Evolutionary conservation across 2,888 invertebrate species (phyloP).

Genomic region (Aphrophora alni): DNA sequence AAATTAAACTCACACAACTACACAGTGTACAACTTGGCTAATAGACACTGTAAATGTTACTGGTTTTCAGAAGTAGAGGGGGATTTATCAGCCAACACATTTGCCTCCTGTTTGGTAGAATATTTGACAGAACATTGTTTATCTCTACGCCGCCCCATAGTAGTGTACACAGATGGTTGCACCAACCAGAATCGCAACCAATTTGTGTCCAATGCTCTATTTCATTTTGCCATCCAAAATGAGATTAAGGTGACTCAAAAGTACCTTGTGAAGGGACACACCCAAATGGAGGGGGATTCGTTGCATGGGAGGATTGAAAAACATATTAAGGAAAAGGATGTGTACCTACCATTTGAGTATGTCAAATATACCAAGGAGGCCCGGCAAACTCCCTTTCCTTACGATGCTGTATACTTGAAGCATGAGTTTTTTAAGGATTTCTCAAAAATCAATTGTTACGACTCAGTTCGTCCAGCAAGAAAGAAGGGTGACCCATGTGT

Average conservation of each 20-base stretch:
- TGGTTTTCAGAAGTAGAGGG: conserved; percentile 28
- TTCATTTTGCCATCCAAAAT: conserved; percentile 45
- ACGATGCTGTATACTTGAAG: conserved; percentile 33
- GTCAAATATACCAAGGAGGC: conserved; percentile 33
- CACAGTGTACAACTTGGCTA: conserved; percentile 32
- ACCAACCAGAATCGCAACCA: conserved; percentile 52
- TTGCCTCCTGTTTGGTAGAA: conserved; percentile 23
- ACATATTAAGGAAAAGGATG: conserved; percentile 27
- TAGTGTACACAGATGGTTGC: conserved; percentile 52
- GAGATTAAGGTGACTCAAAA: conserved; percentile 51
- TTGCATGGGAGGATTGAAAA: conserved; percentile 51
- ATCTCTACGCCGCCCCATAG: conserved; percentile 19
- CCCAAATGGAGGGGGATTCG: conserved; percentile 52
- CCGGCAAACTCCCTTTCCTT: conserved; percentile 38
- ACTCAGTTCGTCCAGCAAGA: conserved; percentile 33
- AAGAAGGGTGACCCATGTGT: conserved; percentile 33
- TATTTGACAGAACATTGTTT: conserved; percentile 22
- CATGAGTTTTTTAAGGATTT: conserved; percentile 41
- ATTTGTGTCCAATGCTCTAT: conserved; percentile 51
- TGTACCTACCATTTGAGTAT: conserved; percentile 40
- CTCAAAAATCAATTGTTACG: conserved; percentile 16
- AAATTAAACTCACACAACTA: conserved; percentile 22
- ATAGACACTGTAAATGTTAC: conserved; percentile 15
- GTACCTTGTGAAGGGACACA: conserved; percentile 52
- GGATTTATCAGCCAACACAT: conserved; percentile 18